Evolutionary conservation across 2,888 invertebrate species (phyloP).

Genomic region (Anaspis maculata): DNA sequence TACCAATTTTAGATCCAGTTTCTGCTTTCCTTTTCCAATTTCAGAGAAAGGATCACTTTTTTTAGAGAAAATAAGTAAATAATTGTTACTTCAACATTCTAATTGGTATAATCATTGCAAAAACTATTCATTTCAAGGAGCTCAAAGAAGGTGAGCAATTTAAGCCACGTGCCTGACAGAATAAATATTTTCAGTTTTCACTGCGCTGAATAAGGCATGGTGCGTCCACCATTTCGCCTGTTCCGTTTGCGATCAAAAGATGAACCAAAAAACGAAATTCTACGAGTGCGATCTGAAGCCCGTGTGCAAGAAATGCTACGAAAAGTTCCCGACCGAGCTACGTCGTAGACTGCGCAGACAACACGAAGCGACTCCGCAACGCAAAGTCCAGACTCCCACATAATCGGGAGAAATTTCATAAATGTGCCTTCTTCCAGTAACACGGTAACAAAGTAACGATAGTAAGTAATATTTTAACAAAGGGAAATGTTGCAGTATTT

Average conservation of each 20-base stretch:
- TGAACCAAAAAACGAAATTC: conserved; percentile 96
- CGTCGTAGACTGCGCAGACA: conserved; percentile 85
- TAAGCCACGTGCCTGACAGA: too few relatives aligned
- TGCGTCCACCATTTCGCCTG: conserved; percentile 99
- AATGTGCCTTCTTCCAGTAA: conserved; percentile 6
- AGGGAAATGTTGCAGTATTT: too few relatives aligned
- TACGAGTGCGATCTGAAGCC: conserved; percentile 98
- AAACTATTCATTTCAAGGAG: too few relatives aligned
- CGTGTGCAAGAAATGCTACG: conserved; percentile 97
- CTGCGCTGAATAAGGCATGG: conserved; percentile 98
- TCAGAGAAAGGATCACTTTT: too few relatives aligned
- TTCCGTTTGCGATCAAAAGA: conserved; percentile 90
- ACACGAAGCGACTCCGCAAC: conserved; percentile 66
- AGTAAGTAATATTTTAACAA: too few relatives aligned
- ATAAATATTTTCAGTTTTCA: conserved; percentile 77
- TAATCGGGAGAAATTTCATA: conserved; percentile 7
- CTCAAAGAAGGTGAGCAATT: too few relatives aligned
- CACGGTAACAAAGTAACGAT: too few relatives aligned
- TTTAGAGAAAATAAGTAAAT: too few relatives aligned
- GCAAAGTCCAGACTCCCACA: conserved; percentile 24
- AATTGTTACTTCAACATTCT: neutral
- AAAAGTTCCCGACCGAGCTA: conserved; percentile 89
- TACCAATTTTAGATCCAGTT: too few relatives aligned
- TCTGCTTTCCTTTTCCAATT: too few relatives aligned
- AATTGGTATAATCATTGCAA: too few relatives aligned